Percentiles rank a stretch among this genome's conserved stretches.
phyloP scores from a whole-genome alignment of 2,797 vertebrate genomes.

The Erithacus rubecula region DNA sequence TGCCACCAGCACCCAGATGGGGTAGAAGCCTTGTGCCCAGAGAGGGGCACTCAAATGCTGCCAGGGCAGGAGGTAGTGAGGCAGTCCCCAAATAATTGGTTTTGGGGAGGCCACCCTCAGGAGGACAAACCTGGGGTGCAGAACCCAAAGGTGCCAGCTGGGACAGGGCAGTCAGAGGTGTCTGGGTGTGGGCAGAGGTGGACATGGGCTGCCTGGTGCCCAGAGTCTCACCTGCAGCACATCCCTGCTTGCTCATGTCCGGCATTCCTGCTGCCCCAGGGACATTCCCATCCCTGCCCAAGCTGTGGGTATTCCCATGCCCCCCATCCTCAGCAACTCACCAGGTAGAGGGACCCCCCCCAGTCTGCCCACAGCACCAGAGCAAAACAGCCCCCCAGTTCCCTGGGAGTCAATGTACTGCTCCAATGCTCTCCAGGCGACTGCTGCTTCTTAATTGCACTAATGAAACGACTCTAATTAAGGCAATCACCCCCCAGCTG shows the following conservation, averaged over 20 bases:
- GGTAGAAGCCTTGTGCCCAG: background rate
- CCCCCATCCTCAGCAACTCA: background rate
- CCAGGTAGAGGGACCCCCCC: background rate
- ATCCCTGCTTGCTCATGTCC: background rate
- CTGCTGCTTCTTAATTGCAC: constrained; percentile 57
- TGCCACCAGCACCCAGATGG: background rate
- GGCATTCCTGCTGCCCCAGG: background rate
- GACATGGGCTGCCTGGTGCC: background rate
- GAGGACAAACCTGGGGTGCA: background rate
- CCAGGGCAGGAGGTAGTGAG: background rate
- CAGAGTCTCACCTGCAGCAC: background rate
- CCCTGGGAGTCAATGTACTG: background rate
- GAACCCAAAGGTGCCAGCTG: background rate
- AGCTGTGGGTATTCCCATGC: background rate
- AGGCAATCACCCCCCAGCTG: constrained; percentile 50
- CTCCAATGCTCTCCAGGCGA: background rate
- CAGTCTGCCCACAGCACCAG: fast-evolving
- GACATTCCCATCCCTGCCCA: background rate
- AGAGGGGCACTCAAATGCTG: background rate
- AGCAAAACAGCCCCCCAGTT: background rate
- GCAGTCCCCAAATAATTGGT: background rate
- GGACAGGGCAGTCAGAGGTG: fast-evolving
- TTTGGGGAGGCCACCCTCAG: background rate
- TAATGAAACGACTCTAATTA: constrained; percentile 72
- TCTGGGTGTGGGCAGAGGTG: background rate